These are phyloP conservation scores for Chamaetylas fuelleborni DNA, from an alignment of 2,113 vertebrate genomes.

Conservation along the genomic window DNA sequence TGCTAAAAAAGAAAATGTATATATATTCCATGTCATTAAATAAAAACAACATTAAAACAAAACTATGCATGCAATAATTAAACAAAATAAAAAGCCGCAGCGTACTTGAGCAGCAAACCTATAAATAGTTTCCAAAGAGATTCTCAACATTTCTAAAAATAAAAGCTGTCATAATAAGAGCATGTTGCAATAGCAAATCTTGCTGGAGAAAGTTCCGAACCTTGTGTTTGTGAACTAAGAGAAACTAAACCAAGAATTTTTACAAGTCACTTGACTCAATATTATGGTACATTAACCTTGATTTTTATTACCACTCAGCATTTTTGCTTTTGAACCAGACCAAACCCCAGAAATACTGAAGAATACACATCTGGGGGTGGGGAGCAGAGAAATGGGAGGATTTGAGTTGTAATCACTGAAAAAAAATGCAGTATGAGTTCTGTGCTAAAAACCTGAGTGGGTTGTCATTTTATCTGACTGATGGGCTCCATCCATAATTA, in stretches of 20 bases:
- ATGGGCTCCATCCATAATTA: neutral
- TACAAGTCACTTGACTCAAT: slow-evolving; percentile 46
- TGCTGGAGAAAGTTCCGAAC: slow-evolving; percentile 17
- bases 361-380: neutral
- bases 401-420: neutral
- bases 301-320: neutral
- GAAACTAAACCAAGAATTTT: slow-evolving; percentile 46
- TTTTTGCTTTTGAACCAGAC: slow-evolving; percentile 24
- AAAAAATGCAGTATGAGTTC: neutral
- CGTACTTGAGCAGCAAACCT: neutral
- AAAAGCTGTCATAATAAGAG: slow-evolving; percentile 48
- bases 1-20: neutral
- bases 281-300: slow-evolving; percentile 52
- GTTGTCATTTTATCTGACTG: neutral
- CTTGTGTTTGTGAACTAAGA: slow-evolving; percentile 7
- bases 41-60: slow-evolving; percentile 4
- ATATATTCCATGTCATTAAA: neutral
- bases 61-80: neutral
- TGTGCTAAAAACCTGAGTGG: neutral
- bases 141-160: slow-evolving; percentile 36
- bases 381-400: neutral
- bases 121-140: slow-evolving; percentile 36
- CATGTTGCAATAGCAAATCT: neutral
- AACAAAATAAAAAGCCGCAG: neutral
- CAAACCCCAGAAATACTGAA: neutral